Base-by-base conservation (phyloP, 2,113 vertebrate genomes). In the Pseudorhombus dupliciocellatus region DNA sequence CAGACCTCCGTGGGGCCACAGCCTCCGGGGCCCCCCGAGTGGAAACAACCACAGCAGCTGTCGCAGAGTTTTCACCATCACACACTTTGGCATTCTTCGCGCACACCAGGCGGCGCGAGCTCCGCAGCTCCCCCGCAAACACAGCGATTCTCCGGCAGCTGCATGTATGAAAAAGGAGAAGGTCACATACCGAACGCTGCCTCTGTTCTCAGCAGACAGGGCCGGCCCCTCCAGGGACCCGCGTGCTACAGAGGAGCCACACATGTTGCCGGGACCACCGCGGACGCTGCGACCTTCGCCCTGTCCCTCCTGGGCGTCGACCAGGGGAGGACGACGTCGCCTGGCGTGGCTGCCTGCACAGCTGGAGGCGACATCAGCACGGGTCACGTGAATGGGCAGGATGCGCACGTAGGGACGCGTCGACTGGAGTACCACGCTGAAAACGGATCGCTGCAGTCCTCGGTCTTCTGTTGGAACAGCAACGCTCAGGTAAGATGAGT, bases 151-250 rank as follows among this genome's bases (percentile, higher is more conserved):
- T 61, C 67, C 0, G 15, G 67, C 71, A 81, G 79, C 79, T 85
- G 83, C 83, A 54, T 69, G 71, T 79, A 75, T 57, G 72, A 73
- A 54, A 70, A 66, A 16, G 73, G 40, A 66, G 64, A 65, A 2
- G 74, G 48, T 34, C 58, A 5, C 28, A 28, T 31, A 3, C 52
- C 25, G 4, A 57, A 18, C 24, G 3, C 30, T 4, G 63, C 21
- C 15, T 0, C 55, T 2, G 54, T 30, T 70, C 20, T 71, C 21
- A 0, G 2, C 57, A 1, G 18, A 25, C 68, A 15, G 26, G 51
- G 10, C n/a, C 2, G 54, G 18, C 54, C 59, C 4, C 64, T 26
- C 3, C 46, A 8, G 58, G 74, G 34, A n/a, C 31, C 73, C 0
- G 0, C 51, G 4, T 2, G 11, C 44, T 28, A 46, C 53, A 40